These are phyloP conservation scores for Drosophila orosa DNA, from an alignment of 1,140 invertebrate species.

Conservation along the genomic window DNA sequence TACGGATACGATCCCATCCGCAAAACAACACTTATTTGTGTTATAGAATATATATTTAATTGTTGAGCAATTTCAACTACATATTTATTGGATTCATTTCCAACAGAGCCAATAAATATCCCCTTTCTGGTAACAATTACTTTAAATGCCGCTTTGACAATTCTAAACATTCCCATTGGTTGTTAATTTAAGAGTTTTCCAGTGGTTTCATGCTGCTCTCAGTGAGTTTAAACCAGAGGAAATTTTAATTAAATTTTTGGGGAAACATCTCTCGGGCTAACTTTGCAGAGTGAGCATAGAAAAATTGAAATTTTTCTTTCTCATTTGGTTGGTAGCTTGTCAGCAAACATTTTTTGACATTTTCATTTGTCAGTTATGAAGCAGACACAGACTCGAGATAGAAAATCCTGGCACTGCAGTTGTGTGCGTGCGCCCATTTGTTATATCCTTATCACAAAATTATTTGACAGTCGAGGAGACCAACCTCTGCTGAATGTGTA, in stretches of 20 bases:
- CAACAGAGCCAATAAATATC: background rate
- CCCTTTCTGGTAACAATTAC: background rate
- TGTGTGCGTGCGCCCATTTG: conserved; percentile 50
- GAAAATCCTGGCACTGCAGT: conserved; percentile 42
- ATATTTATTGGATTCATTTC: too few relatives aligned
- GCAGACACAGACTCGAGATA: conserved; percentile 32
- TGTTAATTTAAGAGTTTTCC: conserved; percentile 33
- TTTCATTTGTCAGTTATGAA: conserved; percentile 82
- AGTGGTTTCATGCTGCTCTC: conserved; percentile 9
- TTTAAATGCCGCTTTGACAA: background rate
- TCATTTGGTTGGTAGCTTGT: conserved; percentile 59
- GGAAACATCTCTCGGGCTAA: conserved; percentile 12
- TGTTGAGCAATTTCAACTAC: background rate
- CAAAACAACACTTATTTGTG: background rate
- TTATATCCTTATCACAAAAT: conserved; percentile 76
- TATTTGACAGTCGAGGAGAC: conserved; percentile 74
- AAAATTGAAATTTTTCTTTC: conserved; percentile 61
- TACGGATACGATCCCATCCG: background rate
- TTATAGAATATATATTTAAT: background rate
- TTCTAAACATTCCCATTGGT: conserved; percentile 6
- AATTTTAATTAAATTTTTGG: conserved; percentile 69
- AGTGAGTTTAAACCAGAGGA: conserved; percentile 14
- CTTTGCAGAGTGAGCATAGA: conserved; percentile 10
- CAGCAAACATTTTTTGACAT: conserved; percentile 75
- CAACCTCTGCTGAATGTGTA: conserved; percentile 46